Base-by-base conservation (phyloP, 2,888 invertebrate species). In the Drosophila robusta region DNA sequence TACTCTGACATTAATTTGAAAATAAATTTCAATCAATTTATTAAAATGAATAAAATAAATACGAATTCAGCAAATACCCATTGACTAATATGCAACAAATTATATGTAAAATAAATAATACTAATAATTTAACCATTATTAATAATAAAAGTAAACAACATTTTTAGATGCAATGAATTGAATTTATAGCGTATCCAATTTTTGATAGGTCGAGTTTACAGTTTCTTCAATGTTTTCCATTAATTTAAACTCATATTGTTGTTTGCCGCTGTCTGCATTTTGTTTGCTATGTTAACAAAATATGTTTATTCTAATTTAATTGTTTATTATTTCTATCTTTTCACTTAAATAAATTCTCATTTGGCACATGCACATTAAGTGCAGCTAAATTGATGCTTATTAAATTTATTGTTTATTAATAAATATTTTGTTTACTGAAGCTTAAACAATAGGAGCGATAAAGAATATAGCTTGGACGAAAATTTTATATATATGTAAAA, bases 321-420 rank as follows among this genome's bases (percentile, higher is more conserved):
- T 42, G 18, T 14, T 14, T 14, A 41, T 62, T 18, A 62, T 7
- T 26, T 11, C 11, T 11, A 41, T 55, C 44, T 44, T 36, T 55
- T 11, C 44, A 22, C 29, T 29, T 36, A 29, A 63, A 63, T 22
- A 36, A 44, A 36, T n/a, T 32, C n/a, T 7, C 29, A 62, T 32
- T n/a, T 18, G 38, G 38, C 61, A 61, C 32, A 47, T 47, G 62
- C 16, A 16, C n/a, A 61, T 9, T 11, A 16, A 38, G n/a, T 61
- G 46, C 9, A n/a, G n/a, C 14, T 9, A 41, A 62, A 49, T 16
- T 32, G 4, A 39, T n/a, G 12, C 7, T n/a, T 45, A 57, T 57
- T 18, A 18, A 18, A 18, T 18, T 18, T 1, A 18, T 18, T 18
- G 18, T 18, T 18, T 18, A 18, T 18, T 18, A 18, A 18, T 18